phyloP scores from a whole-genome alignment of 2,797 vertebrate species.

The Sebastes itinus region DNA sequence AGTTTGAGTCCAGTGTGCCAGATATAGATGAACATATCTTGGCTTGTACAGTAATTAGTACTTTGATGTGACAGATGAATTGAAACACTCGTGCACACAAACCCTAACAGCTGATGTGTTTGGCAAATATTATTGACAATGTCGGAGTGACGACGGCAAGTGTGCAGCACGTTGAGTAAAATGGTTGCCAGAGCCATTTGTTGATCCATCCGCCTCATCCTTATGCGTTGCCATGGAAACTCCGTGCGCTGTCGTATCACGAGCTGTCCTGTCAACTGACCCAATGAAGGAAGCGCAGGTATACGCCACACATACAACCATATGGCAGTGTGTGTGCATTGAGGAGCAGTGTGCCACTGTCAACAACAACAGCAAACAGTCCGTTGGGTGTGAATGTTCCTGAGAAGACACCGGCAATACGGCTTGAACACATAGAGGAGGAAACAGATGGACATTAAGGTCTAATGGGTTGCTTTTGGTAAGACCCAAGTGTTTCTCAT shows the following conservation, averaged over 20 bases:
- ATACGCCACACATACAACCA: constrained; percentile 12
- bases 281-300: constrained; percentile 10
- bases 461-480: constrained; percentile 33
- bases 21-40: neutral
- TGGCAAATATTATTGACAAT: constrained; percentile 6
- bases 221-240: constrained; percentile 63
- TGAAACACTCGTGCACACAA: neutral
- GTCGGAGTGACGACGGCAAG: neutral
- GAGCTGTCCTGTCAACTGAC: constrained; percentile 30
- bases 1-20: neutral
- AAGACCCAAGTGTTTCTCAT: constrained; percentile 17
- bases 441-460: constrained; percentile 57
- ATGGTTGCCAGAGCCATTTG: constrained; percentile 30
- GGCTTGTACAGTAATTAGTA: neutral
- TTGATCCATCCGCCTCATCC: neutral
- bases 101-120: neutral
- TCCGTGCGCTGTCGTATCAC: constrained; percentile 8
- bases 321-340: constrained; percentile 8
- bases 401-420: constrained; percentile 22
- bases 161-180: neutral
- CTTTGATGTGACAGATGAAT: neutral
- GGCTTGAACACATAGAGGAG: constrained; percentile 7
- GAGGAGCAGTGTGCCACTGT: constrained; percentile 19
- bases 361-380: constrained; percentile 44
- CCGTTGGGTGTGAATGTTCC: constrained; percentile 23